Evolutionary conservation across 2,113 vertebrate species (phyloP), one percentile per base, ranked within the genome.

Genomic region (Columbina picui): DNA sequence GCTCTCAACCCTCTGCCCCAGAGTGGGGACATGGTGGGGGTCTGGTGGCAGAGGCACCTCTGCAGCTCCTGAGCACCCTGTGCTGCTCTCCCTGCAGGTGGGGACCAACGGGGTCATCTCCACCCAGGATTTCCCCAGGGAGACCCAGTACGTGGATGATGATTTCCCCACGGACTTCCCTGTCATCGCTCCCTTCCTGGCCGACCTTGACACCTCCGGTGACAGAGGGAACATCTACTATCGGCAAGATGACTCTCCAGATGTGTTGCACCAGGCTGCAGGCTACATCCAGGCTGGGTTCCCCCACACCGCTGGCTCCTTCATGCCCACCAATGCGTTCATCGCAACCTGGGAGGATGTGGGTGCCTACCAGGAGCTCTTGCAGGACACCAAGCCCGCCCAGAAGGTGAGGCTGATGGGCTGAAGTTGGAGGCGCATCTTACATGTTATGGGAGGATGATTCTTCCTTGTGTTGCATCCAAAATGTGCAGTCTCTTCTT

Each of bases 21-120:
- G 5, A 22, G 2, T 3, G 9, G 53, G 57, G 12, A 52, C 34
- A 4, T 2, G 20, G 30, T 7, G 0, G 4, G 30, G 36, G 30
- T 22, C 4, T 1, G 0, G 32, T 16, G 5, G 12, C 2, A 26
- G 86, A 57, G 64, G 16, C 38, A 32, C 38, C 68, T 45, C 57
- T 3, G 56, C 85, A 7, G 55, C 60, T 39, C 60, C 93, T 84
- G 65, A 74, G 49, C 70, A 1, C 39, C 52, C 25, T 19, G 50
- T 9, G 0, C 61, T 2, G 0, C 79, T 95, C 53, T 94, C 65
- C 87, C 74, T 65, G 53, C 90, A 99, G 99, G 99, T 99, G 92
- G 99, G 99, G 68, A 99, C 99, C 97, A 99, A 99, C 43, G 99
- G 99, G 50, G 98, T 99, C 98, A 98, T 99, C 96, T 99, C 99